Evolutionary conservation across 2,113 vertebrate species (phyloP), one percentile per base, ranked within the genome.

Genomic region (Brachirus orientalis): DNA sequence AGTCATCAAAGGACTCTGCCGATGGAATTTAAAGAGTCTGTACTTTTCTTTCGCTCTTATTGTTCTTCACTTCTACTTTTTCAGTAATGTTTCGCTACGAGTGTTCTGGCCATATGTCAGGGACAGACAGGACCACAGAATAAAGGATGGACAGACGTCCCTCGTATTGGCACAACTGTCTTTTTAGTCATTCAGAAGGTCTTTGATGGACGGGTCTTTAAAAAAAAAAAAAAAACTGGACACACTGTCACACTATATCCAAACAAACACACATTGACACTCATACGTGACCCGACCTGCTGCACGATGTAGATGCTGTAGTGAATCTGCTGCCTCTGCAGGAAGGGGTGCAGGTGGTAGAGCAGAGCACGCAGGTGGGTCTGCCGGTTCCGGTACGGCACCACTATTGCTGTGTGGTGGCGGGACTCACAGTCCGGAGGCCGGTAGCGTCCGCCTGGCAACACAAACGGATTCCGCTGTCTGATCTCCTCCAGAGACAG

Each of bases 261-360:
- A 13, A 12, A 48, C 35, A 28, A 19, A 40, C 45, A 18, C 51
- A 64, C 48, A 60, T 8, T 18, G 2, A 46, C 1, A 17, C 16
- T 61, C 0, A 43, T 43, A 12, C 11, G 4, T 5, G 40, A 67
- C 37, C 76, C 78, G 66, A 98, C 97, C 96, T 98, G 97, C 75
- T 98, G 96, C n/a, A 98, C 93, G 1, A 98, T 94, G 6, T 98
- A 98, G 88, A 98, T 96, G 84, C 94, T 94, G 4, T 98, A 98
- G 19, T 97, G 96, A 6, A 99, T 94, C 91, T 98, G 96, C 85
- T 99, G 97, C 48, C 97, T 94, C 84, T 98, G 97, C 63, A 98
- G 92, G 80, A 98, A 97, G 3, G 97, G 97, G 79, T 98, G 97
- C 69, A 99, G 93, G 90, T 98, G 95, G 84, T 98, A 98, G 10